phyloP scores from a whole-genome alignment of 2,888 invertebrate genomes.

The Ectemnius lituratus region DNA sequence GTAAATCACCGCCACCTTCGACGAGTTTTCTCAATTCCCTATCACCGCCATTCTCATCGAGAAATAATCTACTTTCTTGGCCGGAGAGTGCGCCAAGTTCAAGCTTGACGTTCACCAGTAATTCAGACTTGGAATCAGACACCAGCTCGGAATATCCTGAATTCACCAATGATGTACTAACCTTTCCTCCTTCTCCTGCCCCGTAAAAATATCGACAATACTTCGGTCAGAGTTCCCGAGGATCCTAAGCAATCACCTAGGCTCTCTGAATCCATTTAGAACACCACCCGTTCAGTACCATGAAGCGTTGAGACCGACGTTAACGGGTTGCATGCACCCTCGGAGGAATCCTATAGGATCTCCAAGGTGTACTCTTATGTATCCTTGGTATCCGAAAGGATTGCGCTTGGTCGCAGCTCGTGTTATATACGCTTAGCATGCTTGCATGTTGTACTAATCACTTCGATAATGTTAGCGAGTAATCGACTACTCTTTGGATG shows the following conservation, averaged over 20 bases:
- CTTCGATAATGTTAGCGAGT: slow-evolving; percentile 53
- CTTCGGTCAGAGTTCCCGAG: background rate
- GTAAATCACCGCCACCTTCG: slow-evolving; percentile 80
- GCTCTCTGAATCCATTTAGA: background rate
- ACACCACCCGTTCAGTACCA: background rate
- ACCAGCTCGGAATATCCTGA: slow-evolving; percentile 77
- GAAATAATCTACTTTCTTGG: slow-evolving; percentile 72
- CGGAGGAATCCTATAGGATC: no score
- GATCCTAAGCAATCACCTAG: background rate
- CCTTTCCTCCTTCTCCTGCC: slow-evolving; percentile 75
- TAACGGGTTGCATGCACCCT: no score
- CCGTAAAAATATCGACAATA: slow-evolving; percentile 60
- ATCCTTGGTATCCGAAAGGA: background rate
- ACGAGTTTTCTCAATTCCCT: slow-evolving; percentile 80
- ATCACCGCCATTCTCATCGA: slow-evolving; percentile 78
- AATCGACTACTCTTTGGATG: slow-evolving; percentile 68
- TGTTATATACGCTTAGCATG: slow-evolving; percentile 68
- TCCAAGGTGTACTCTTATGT: no score
- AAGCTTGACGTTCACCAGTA: slow-evolving; percentile 76
- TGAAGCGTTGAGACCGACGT: background rate
- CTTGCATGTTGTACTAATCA: slow-evolving; percentile 67
- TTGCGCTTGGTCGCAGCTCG: slow-evolving; percentile 16
- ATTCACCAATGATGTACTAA: slow-evolving; percentile 74
- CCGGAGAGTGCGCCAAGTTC: slow-evolving; percentile 76
- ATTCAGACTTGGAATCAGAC: slow-evolving; percentile 75